Evolutionary conservation across 2,113 vertebrate species (phyloP).

Genomic region (Lethenteron camtschaticum): DNA sequence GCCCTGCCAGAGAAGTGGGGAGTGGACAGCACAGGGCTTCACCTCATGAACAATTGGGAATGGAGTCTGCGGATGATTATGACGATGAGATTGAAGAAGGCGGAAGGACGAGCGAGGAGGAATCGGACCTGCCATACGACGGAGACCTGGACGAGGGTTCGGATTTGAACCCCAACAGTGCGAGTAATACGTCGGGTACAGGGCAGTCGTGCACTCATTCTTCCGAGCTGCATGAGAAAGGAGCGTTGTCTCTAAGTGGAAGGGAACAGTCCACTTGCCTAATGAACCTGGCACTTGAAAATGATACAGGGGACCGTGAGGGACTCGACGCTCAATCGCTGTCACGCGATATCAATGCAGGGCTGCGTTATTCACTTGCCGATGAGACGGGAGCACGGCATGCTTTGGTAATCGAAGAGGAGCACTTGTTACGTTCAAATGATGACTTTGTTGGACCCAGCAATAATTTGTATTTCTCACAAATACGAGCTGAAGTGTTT

Average conservation of each 20-base stretch:
- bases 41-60: not conserved
- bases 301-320: not conserved
- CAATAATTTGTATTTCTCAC: no score
- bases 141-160: not conserved
- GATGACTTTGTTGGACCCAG: no score
- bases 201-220: constrained; percentile 4
- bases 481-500: no score
- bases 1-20: constrained; percentile 14
- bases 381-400: no score
- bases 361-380: no score
- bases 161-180: not conserved
- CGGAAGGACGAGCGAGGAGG: constrained; percentile 5
- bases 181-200: not conserved
- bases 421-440: no score
- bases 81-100: constrained; percentile 11
- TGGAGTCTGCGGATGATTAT: constrained; percentile 9
- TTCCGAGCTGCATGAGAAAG: constrained; percentile 10
- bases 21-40: constrained; percentile 6
- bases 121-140: constrained; percentile 11
- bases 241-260: constrained; percentile 2
- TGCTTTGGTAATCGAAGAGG: no score
- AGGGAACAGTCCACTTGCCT: not conserved
- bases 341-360: no score
- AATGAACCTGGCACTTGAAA: not conserved
- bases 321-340: not conserved